Percentiles rank a stretch among this genome's conserved stretches.
Conservation (phyloP, 1,140 invertebrate species). For the Drosophila aff. region DNA sequence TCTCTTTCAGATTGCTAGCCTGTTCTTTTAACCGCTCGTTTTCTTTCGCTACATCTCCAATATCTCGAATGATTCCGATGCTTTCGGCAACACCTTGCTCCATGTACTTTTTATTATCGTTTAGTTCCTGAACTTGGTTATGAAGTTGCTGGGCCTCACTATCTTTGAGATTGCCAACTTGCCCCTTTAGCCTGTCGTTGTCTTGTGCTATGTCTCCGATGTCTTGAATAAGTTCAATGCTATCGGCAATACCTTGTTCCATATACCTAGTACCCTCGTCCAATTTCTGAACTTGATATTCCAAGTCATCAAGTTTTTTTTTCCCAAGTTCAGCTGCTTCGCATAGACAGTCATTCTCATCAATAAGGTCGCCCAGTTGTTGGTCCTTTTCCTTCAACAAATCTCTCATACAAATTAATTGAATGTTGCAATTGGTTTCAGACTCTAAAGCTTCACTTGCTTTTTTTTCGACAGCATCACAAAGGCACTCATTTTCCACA, state of each 20-base stretch:
- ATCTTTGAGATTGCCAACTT: constrained; percentile 34
- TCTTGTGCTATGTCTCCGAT: constrained; percentile 52
- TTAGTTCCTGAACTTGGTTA: constrained; percentile 48
- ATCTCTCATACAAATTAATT: constrained; percentile 33
- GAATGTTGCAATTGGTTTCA: constrained; percentile 26
- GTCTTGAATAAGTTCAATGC: constrained; percentile 51
- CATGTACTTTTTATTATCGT: constrained; percentile 54
- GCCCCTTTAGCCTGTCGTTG: constrained; percentile 52
- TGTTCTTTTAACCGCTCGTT: constrained; percentile 52
- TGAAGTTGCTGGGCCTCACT: constrained; percentile 38
- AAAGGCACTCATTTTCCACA: constrained; percentile 51
- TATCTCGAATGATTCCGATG: constrained; percentile 49
- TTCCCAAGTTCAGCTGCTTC: constrained; percentile 44
- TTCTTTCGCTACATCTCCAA: constrained; percentile 46
- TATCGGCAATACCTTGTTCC: constrained; percentile 57
- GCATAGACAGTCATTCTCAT: constrained; percentile 61
- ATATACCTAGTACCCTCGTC: constrained; percentile 50
- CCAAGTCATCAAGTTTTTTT: constrained; percentile 47
- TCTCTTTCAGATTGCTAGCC: constrained; percentile 36
- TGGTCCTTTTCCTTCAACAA: constrained; percentile 48
- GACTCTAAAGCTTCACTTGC: constrained; percentile 3
- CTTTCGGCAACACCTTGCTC: constrained; percentile 51
- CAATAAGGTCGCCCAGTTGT: constrained; percentile 47
- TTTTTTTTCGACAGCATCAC: constrained; percentile 31
- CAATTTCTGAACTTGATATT: constrained; percentile 42